Evolutionary conservation across 2,113 vertebrate species (phyloP).

Genomic region (Nanorana parkeri): DNA sequence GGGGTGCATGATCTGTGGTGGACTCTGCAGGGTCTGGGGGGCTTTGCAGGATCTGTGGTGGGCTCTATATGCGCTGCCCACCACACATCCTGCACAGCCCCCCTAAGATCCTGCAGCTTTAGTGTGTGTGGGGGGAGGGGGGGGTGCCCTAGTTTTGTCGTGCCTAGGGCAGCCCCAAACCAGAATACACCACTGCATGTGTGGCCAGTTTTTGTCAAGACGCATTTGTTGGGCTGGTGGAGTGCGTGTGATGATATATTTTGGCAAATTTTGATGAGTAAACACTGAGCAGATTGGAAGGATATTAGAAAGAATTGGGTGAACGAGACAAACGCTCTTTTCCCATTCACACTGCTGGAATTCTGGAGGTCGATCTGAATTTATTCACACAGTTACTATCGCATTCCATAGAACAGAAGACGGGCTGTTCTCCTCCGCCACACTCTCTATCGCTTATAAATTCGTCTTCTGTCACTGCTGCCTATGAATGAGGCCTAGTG

Average conservation of each 20-base stretch:
- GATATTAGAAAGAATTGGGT: neutral
- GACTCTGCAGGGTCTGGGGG: too few species aligned
- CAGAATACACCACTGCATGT: too few species aligned
- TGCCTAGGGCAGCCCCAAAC: too few species aligned
- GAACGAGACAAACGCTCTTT: neutral
- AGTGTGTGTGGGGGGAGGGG: too few species aligned
- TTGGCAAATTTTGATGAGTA: neutral
- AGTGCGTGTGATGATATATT: neutral
- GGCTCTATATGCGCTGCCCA: too few species aligned
- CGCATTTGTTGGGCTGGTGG: neutral
- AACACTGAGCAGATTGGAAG: neutral
- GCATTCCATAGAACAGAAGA: constrained; percentile 21
- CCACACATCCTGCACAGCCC: too few species aligned
- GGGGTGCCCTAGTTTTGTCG: too few species aligned
- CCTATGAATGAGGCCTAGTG: neutral
- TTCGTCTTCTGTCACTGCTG: constrained; percentile 11
- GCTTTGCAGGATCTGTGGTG: too few species aligned
- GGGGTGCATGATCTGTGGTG: too few species aligned
- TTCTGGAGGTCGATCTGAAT: neutral
- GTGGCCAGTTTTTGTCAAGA: too few species aligned
- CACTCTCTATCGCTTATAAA: neutral
- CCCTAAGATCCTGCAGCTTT: too few species aligned
- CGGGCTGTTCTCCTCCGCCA: neutral
- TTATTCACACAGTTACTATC: constrained; percentile 24
- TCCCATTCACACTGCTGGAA: neutral